Conservation (phyloP, 2,113 vertebrate genomes). For the Oxygymnocypris stewartii region DNA sequence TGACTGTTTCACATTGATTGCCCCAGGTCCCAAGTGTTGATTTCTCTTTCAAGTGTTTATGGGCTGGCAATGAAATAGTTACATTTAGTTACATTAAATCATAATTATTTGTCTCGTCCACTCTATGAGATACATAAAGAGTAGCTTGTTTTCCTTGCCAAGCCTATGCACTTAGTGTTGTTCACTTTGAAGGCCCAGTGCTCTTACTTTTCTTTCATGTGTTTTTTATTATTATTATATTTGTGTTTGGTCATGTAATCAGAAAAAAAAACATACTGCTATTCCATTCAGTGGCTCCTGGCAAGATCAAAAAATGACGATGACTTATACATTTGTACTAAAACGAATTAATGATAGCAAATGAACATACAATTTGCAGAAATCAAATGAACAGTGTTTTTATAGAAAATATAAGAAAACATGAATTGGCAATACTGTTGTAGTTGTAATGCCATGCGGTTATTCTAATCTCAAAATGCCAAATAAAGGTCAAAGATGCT, state of each 20-base stretch:
- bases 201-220: constrained; percentile 27
- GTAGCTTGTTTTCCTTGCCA: constrained; percentile 29
- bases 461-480: background rate
- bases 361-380: background rate
- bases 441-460: background rate
- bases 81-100: background rate
- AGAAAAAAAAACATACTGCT: background rate
- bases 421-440: background rate
- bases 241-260: constrained; percentile 8
- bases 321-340: constrained; percentile 5
- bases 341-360: background rate
- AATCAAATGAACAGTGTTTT: constrained; percentile 6
- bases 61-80: constrained; percentile 17
- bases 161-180: constrained; percentile 16
- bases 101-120: background rate
- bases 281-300: background rate
- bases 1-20: background rate
- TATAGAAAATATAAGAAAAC: background rate
- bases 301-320: background rate
- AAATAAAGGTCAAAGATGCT: background rate
- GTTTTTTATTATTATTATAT: constrained; percentile 4
- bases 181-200: constrained; percentile 11
- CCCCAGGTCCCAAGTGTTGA: constrained; percentile 29
- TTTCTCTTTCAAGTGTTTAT: background rate
- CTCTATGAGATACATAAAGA: constrained; percentile 47